Base-by-base conservation (phyloP, 1,140 invertebrate genomes). In the Leptinotarsa undecemlineata region DNA sequence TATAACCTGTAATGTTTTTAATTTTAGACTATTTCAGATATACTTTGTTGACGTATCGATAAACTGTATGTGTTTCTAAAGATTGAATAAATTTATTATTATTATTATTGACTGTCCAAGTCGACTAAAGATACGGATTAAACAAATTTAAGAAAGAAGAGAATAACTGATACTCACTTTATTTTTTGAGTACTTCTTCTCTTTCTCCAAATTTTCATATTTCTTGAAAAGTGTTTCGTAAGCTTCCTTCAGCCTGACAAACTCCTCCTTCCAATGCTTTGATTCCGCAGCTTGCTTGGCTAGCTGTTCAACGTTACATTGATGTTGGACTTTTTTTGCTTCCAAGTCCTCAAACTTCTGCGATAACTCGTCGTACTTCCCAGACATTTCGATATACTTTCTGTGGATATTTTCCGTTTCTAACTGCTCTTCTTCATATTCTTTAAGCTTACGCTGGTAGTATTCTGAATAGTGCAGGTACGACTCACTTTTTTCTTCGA, bases 371-470 rank as follows among this genome's bases (percentile, higher is more conserved):
- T 84, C 82, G 71, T 82, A 84, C 71, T 83, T 84, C 11, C 80
- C 79, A 73, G 80, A 83, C 20, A 82, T 78, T 20, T 83, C 82
- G 33, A 83, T 83, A 63, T 83, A 84, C 68, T 82, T 83, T 71
- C 80, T 82, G 51, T 79, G 74, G 23, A 83, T 80, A 42, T 79
- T 76, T 5, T 74, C 74, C 63, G 75, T 71, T 71, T 83, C 83
- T 51, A 47, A 21, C 21, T 68, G 60, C 26, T 76, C 74, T 8
- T 20, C 47, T 71, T 78, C 78, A 63, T 66, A 74, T 23, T 78
- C 73, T 48, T 75, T 48, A 8, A 73, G 61, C 48, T 76, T 84
- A 1, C 73, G 51, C 74, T 82, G 80, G 70, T 79, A 83, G 68
- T 76, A 79, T 3, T 72, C 71, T 3, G 71, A 72, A 72, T 72